Evolutionary conservation across 2,888 invertebrate species (phyloP).

Genomic region (Stegophylla sp.): DNA sequence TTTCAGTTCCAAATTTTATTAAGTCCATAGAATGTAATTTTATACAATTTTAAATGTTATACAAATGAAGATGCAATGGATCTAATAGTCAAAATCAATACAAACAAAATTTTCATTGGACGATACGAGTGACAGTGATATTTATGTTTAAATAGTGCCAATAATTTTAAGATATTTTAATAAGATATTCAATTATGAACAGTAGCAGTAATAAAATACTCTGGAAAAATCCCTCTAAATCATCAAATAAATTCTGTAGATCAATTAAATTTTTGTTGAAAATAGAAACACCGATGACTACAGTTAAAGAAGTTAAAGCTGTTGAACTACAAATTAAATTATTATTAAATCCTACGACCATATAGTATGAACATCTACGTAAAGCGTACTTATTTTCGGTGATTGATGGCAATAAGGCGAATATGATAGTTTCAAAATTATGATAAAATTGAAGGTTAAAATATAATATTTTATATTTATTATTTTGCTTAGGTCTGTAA

Average conservation of each 20-base stretch:
- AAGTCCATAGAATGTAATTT: not conserved
- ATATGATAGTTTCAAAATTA: not conserved
- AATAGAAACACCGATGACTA: not conserved
- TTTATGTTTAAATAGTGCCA: slow-evolving; percentile 9
- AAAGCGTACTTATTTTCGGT: slow-evolving; percentile 1
- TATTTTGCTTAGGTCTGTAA: not conserved
- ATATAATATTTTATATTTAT: not conserved
- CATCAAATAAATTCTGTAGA: slow-evolving; percentile 4
- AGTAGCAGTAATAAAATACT: not conserved
- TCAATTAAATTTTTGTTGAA: not conserved
- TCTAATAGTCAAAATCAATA: not conserved
- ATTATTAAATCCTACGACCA: no score
- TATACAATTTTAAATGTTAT: not conserved
- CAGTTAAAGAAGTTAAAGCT: not conserved
- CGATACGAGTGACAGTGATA: not conserved
- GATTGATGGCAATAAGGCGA: slow-evolving; percentile 6
- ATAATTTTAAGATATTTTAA: not conserved
- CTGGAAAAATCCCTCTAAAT: not conserved
- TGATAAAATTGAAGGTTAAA: not conserved
- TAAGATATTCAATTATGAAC: not conserved
- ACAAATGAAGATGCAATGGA: slow-evolving; percentile 11
- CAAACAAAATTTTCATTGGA: not conserved
- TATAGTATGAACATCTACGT: not conserved
- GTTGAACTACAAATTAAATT: not conserved
- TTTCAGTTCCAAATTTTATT: not conserved